A percentile compares a stretch with the other conserved stretches of the same genome.
Conservation (phyloP, 2,113 vertebrate species). For the Psilopsiagon aurifrons region DNA sequence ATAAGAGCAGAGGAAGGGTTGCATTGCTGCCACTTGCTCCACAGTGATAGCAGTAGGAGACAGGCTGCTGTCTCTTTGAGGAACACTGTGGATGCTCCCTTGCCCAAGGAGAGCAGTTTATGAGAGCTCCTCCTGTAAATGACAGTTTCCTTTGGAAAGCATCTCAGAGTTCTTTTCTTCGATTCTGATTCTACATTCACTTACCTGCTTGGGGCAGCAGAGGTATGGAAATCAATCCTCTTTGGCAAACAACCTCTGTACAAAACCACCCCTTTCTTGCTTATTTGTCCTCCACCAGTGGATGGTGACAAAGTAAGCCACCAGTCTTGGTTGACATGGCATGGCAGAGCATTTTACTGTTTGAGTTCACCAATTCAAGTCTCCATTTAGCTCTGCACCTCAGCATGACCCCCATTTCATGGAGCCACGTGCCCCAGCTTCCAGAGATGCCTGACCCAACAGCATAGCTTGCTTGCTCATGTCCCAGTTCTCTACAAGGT, state of each 20-base stretch:
- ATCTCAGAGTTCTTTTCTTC: background rate
- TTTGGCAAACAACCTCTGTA: background rate
- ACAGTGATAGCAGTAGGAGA: background rate
- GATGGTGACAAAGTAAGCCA: background rate
- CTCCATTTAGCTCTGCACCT: background rate
- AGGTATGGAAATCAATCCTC: background rate
- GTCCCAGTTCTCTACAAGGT: background rate
- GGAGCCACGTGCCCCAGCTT: background rate
- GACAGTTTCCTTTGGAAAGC: background rate
- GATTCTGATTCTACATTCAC: background rate
- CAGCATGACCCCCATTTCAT: background rate
- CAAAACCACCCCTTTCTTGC: background rate
- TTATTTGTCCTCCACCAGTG: background rate
- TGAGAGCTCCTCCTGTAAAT: background rate
- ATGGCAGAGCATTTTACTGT: background rate
- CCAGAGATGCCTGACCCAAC: background rate
- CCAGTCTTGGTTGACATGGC: background rate
- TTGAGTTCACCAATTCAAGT: background rate
- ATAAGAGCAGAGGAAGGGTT: background rate
- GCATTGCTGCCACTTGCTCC: background rate
- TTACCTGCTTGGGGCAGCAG: background rate
- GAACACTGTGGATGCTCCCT: background rate
- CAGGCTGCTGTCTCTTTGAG: background rate
- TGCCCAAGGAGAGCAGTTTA: background rate
- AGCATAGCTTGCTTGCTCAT: fast-evolving